These are phyloP conservation scores for Bos indicus DNA, from an alignment of 2,113 vertebrate species.

Conservation along the genomic window DNA sequence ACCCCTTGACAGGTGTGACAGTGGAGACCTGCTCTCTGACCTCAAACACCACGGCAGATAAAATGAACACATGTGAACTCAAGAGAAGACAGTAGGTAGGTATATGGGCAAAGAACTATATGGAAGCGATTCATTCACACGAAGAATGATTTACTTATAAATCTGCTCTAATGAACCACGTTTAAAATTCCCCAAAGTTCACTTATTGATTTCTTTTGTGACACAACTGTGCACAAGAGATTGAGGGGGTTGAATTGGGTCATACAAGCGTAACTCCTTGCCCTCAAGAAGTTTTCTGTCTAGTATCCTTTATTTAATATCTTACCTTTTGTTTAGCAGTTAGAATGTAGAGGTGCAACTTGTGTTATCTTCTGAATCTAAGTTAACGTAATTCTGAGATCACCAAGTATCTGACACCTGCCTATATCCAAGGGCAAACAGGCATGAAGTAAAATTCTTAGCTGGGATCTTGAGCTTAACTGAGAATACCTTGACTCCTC, in stretches of 20 bases:
- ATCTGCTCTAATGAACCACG: background rate
- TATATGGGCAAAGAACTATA: background rate
- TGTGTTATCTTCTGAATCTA: background rate
- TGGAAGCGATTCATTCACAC: background rate
- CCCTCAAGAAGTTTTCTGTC: background rate
- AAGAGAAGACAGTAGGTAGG: background rate
- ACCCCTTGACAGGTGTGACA: background rate
- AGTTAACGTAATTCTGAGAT: slow-evolving; percentile 10
- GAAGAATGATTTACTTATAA: background rate
- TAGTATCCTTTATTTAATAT: background rate
- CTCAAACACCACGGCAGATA: background rate
- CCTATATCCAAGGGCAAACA: background rate
- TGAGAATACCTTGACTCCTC: background rate
- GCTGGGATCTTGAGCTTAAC: background rate
- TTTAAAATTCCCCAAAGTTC: background rate
- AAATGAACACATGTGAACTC: background rate
- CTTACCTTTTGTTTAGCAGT: background rate
- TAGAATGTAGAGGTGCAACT: background rate
- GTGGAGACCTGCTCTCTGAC: background rate
- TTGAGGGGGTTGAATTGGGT: background rate
- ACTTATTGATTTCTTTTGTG: background rate
- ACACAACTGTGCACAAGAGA: background rate
- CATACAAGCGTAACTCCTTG: background rate
- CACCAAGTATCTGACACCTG: background rate
- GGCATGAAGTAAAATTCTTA: background rate